Percentiles rank a stretch among this genome's conserved stretches.
Evolutionary conservation across 2,113 vertebrate genomes (phyloP).

Genomic region (Oryzias curvinotus): DNA sequence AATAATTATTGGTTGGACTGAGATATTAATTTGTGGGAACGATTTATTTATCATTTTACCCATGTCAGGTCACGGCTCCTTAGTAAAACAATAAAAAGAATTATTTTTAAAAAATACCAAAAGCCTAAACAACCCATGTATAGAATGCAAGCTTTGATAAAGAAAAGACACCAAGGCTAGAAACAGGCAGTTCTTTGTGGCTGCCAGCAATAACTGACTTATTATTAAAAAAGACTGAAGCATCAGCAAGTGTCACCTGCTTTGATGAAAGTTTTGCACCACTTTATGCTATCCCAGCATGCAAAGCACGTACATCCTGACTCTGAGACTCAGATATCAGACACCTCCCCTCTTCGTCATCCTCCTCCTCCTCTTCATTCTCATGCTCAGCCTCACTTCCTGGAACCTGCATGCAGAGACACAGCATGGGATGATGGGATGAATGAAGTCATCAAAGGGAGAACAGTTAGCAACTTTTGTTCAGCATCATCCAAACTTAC

Average conservation of each 20-base stretch:
- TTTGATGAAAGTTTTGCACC: constrained; percentile 45
- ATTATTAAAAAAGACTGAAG: constrained; percentile 36
- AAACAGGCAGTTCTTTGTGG: neutral
- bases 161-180: constrained; percentile 16
- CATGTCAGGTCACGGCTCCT: no score
- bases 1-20: no score
- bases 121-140: constrained; percentile 23
- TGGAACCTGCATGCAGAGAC: constrained; percentile 80
- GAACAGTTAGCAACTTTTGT: constrained; percentile 44
- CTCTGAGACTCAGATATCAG: constrained; percentile 81
- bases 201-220: constrained; percentile 12
- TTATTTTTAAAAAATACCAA: neutral
- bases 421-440: constrained; percentile 63
- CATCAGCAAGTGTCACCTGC: constrained; percentile 50
- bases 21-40: no score
- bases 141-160: neutral
- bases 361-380: constrained; percentile 73
- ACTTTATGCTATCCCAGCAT: constrained; percentile 56
- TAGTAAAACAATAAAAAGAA: no score
- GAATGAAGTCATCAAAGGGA: constrained; percentile 51
- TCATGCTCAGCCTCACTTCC: constrained; percentile 87
- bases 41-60: no score
- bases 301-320: constrained; percentile 84
- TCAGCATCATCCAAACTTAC: constrained; percentile 17
- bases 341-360: constrained; percentile 83